Evolutionary conservation across 1,140 invertebrate species (phyloP).

Genomic region (Anastatus disparis): DNA sequence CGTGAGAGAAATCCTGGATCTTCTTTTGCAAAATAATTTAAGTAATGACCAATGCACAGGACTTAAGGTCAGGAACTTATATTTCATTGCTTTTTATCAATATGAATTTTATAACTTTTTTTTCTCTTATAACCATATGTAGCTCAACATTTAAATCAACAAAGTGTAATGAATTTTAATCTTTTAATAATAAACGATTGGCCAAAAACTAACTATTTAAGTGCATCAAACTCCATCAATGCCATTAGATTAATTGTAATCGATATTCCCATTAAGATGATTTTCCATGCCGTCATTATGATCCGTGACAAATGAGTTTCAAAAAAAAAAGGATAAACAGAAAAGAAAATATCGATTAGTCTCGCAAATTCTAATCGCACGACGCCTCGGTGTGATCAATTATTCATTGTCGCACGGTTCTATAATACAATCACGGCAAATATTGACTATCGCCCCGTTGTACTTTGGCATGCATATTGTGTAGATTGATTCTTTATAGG

Average conservation of each 20-base stretch:
- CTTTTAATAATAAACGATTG: too few relatives aligned
- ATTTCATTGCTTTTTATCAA: too few relatives aligned
- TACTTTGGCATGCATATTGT: constrained; percentile 47
- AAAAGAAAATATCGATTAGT: constrained; percentile 3
- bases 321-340: too few relatives aligned
- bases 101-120: too few relatives aligned
- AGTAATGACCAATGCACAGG: too few relatives aligned
- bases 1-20: too few relatives aligned
- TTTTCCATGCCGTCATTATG: not conserved
- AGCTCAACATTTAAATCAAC: too few relatives aligned
- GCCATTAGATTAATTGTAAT: constrained; percentile 12
- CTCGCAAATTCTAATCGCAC: constrained; percentile 22
- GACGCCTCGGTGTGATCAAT: constrained; percentile 40
- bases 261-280: not conserved
- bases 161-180: too few relatives aligned
- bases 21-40: too few relatives aligned
- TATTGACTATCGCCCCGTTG: constrained; percentile 54
- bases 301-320: too few relatives aligned
- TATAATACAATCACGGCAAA: constrained; percentile 54
- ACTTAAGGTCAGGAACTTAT: too few relatives aligned
- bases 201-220: not conserved
- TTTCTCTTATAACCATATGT: too few relatives aligned
- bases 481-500: constrained; percentile 58
- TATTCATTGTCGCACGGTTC: constrained; percentile 46
- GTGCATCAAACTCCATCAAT: not conserved